These are phyloP conservation scores for Mus spicilegus DNA, from an alignment of 2,113 vertebrate species.

Conservation along the genomic window DNA sequence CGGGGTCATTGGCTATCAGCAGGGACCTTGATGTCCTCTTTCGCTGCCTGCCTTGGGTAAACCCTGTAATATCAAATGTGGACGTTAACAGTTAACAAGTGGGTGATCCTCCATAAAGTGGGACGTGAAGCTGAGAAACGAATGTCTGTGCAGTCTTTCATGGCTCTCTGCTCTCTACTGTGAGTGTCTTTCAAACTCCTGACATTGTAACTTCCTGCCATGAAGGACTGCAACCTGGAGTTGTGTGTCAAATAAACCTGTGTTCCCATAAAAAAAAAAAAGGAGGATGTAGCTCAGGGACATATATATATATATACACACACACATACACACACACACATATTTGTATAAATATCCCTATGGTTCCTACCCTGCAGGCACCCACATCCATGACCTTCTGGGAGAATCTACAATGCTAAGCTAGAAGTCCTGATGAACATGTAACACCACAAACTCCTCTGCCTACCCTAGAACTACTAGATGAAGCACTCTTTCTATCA, in stretches of 20 bases:
- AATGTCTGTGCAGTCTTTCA: neutral
- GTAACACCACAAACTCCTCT: slow-evolving; percentile 94
- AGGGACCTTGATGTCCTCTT: too few relatives aligned
- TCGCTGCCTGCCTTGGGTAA: too few relatives aligned
- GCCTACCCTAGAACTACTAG: slow-evolving; percentile 94
- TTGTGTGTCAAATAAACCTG: neutral
- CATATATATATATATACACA: fast-evolving
- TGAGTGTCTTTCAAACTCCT: neutral
- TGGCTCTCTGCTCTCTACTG: neutral
- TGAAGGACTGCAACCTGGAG: neutral
- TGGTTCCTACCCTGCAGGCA: neutral
- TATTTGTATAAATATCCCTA: too few relatives aligned
- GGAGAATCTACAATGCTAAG: slow-evolving; percentile 54
- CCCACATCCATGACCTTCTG: neutral
- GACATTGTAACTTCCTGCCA: neutral
- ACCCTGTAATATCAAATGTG: too few relatives aligned
- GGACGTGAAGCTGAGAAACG: neutral
- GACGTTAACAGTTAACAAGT: too few relatives aligned
- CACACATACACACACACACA: too few relatives aligned
- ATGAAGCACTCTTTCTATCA: slow-evolving; percentile 96
- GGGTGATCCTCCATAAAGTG: too few relatives aligned
- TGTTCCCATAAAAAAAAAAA: neutral
- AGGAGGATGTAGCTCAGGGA: too few relatives aligned
- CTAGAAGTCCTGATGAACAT: slow-evolving; percentile 95
- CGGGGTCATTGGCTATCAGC: too few relatives aligned